Percentiles rank a stretch among this genome's conserved stretches.
Evolutionary conservation across 2,888 invertebrate species (phyloP).

Genomic region (Agrochola lychnidis): DNA sequence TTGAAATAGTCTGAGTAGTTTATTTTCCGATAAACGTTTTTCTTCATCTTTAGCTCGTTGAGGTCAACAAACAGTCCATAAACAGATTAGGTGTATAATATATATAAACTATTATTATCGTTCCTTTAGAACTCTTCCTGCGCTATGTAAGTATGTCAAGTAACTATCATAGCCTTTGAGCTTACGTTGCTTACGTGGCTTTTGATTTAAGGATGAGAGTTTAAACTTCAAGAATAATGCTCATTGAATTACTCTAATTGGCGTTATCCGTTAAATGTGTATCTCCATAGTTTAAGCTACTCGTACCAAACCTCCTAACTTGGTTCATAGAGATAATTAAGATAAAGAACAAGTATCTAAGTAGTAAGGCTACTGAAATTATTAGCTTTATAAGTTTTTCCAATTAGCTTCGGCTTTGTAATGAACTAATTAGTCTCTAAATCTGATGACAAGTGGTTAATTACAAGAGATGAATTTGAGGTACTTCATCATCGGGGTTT

Average conservation of each 20-base stretch:
- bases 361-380: not conserved
- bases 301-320: not conserved
- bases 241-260: slow-evolving; percentile 39
- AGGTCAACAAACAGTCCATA: not conserved
- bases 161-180: slow-evolving; percentile 7
- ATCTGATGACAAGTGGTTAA: not conserved
- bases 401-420: too few species aligned
- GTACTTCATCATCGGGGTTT: not conserved
- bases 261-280: slow-evolving; percentile 11
- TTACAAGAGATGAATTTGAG: not conserved
- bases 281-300: slow-evolving; percentile 17
- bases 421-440: not conserved
- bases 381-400: not conserved
- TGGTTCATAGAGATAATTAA: slow-evolving; percentile 15
- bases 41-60: not conserved
- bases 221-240: slow-evolving; percentile 21
- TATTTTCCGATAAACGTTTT: slow-evolving; percentile 7
- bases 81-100: not conserved
- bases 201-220: slow-evolving; percentile 21
- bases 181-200: not conserved
- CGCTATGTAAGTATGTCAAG: slow-evolving; percentile 1
- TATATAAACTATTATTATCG: not conserved
- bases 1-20: slow-evolving; percentile 8
- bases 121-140: not conserved
- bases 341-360: slow-evolving; percentile 9